phyloP scores from a whole-genome alignment of 2,113 vertebrate species.

The Sceloporus undulatus region DNA sequence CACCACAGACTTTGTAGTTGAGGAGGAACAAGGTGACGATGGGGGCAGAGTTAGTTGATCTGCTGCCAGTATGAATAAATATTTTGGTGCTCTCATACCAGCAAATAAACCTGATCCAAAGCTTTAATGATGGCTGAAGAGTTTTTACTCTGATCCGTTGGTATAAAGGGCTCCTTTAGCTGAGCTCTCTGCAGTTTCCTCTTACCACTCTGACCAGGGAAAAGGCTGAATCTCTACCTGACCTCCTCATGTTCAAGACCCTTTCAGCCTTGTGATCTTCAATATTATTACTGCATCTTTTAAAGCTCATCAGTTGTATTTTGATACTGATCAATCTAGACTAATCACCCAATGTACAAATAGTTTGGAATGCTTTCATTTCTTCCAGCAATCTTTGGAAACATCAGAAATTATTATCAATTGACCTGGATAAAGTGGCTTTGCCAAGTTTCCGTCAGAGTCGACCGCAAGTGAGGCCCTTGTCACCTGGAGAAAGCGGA shows the following conservation, averaged over 20 bases:
- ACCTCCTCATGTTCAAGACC: neutral
- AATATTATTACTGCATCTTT: too few relatives aligned
- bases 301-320: neutral
- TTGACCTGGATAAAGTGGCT: conserved; percentile 95
- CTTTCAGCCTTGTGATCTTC: neutral
- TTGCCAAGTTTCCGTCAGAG: conserved; percentile 91
- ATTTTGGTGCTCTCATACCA: neutral
- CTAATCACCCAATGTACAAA: neutral
- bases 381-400: conserved; percentile 95
- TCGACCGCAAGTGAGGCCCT: conserved; percentile 94
- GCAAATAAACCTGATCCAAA: neutral
- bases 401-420: conserved; percentile 96
- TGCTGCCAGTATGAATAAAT: neutral
- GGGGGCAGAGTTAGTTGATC: too few relatives aligned
- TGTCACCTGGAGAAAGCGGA: conserved; percentile 96
- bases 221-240: neutral
- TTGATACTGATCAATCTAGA: neutral
- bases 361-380: conserved; percentile 56
- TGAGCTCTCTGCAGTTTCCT: neutral
- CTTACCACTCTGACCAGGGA: neutral
- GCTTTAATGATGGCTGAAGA: neutral
- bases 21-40: too few relatives aligned
- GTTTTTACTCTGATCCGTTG: too few relatives aligned
- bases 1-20: too few relatives aligned
- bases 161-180: neutral